A percentile compares a stretch with the other conserved stretches of the same genome.
phyloP scores from a whole-genome alignment of 2,888 invertebrate species.

The Ophonus ardosiacus region DNA sequence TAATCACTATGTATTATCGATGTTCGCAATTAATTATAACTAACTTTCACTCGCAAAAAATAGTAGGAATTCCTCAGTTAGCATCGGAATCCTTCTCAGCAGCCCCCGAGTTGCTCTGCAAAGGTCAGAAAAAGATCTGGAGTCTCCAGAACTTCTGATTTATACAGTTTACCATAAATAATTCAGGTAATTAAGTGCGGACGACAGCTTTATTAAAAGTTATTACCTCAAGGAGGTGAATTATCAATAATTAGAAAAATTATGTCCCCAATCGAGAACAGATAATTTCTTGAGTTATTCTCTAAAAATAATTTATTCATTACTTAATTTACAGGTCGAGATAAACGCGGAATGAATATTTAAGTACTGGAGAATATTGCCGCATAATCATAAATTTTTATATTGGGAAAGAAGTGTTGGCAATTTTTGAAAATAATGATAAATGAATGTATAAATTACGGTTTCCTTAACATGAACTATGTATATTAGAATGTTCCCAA shows the following conservation, averaged over 20 bases:
- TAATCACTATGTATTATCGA: slow-evolving; percentile 31
- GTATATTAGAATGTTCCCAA: too few species aligned
- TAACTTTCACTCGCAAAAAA: slow-evolving; percentile 2
- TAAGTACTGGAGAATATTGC: slow-evolving; percentile 13
- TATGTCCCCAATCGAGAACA: background rate
- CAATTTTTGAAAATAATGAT: background rate
- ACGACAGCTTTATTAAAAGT: slow-evolving; percentile 32
- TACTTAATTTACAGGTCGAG: slow-evolving; percentile 12
- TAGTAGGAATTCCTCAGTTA: background rate
- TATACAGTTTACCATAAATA: slow-evolving; percentile 42
- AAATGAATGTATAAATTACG: background rate
- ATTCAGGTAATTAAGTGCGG: slow-evolving; percentile 22
- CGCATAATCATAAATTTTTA: slow-evolving; percentile 19
- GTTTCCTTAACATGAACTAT: too few species aligned
- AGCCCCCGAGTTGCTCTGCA: background rate
- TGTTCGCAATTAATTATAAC: slow-evolving; percentile 16
- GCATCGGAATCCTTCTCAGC: background rate
- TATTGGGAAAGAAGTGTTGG: background rate
- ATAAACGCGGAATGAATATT: slow-evolving; percentile 12
- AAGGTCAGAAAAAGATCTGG: background rate
- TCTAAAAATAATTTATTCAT: slow-evolving; percentile 23
- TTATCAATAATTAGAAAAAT: slow-evolving; percentile 37
- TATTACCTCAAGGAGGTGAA: slow-evolving; percentile 33
- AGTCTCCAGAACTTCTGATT: slow-evolving; percentile 24
- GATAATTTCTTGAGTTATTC: slow-evolving; percentile 12